Evolutionary conservation across 1,140 invertebrate species (phyloP).

Genomic region (honey bee (Apis mellifera)): DNA sequence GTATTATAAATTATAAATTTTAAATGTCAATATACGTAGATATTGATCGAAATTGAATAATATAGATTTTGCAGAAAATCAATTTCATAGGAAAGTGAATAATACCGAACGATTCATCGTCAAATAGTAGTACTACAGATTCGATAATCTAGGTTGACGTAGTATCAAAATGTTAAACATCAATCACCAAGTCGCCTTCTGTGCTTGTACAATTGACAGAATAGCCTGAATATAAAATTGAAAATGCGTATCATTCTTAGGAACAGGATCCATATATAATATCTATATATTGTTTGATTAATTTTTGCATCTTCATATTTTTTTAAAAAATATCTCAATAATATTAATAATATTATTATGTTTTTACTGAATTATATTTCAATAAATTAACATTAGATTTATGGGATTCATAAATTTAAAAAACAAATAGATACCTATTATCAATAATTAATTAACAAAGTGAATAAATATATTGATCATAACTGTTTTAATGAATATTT

Average conservation of each 20-base stretch:
- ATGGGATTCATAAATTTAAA: too few relatives aligned
- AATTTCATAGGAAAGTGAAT: background rate
- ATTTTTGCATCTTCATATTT: too few relatives aligned
- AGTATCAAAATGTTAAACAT: background rate
- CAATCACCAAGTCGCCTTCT: background rate
- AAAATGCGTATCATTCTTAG: background rate
- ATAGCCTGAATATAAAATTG: conserved; percentile 2
- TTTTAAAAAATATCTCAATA: too few relatives aligned
- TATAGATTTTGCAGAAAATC: background rate
- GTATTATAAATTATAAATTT: background rate
- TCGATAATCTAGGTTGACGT: conserved; percentile 19
- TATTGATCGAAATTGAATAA: background rate
- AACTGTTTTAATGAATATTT: too few relatives aligned
- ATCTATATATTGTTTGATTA: too few relatives aligned
- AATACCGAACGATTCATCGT: conserved; percentile 10
- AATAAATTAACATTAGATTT: too few relatives aligned
- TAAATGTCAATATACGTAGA: background rate
- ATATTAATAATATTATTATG: too few relatives aligned
- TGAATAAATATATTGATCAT: too few relatives aligned
- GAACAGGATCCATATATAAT: too few relatives aligned
- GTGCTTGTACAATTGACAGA: conserved; percentile 17
- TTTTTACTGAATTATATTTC: too few relatives aligned
- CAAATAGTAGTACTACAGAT: background rate
- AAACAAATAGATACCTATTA: too few relatives aligned
- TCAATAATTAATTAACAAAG: too few relatives aligned